These are phyloP conservation scores for Halcyon chelicuti DNA, from an alignment of 2,797 vertebrate species.

Conservation along the genomic window DNA sequence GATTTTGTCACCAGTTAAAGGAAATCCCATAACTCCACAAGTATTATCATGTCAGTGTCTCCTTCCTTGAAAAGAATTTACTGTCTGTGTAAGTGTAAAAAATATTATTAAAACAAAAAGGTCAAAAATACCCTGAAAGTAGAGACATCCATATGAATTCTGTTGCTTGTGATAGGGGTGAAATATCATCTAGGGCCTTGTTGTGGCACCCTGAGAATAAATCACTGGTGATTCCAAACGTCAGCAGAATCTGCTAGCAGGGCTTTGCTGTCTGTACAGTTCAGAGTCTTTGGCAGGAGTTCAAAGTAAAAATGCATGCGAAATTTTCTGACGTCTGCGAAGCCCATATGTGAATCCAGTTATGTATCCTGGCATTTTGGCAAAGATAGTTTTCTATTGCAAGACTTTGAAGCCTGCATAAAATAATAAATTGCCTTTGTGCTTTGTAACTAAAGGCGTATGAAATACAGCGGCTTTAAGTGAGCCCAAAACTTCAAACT, in stretches of 20 bases:
- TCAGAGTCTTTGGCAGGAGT: not conserved
- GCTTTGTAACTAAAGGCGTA: not conserved
- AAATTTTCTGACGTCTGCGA: constrained; percentile 3
- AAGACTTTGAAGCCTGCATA: not conserved
- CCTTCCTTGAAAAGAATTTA: not conserved
- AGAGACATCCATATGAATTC: not conserved
- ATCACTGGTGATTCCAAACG: not conserved
- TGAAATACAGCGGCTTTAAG: constrained; percentile 22
- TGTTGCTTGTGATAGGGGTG: not conserved
- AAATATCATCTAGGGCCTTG: constrained; percentile 16
- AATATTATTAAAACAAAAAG: not conserved
- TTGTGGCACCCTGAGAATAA: constrained; percentile 6
- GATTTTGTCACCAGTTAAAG: not conserved
- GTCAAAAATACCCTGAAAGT: not conserved
- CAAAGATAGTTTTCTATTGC: not conserved
- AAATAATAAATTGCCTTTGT: not conserved
- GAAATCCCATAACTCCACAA: not conserved
- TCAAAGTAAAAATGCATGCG: constrained; percentile 23
- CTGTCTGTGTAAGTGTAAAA: not conserved
- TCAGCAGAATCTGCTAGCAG: constrained; percentile 3
- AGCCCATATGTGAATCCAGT: not conserved
- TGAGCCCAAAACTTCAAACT: constrained; percentile 2
- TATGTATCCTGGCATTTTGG: not conserved
- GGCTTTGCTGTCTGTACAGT: not conserved
- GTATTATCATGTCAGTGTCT: not conserved